Base-by-base conservation (phyloP, 2,113 vertebrate species). In the Plecotus auritus region DNA sequence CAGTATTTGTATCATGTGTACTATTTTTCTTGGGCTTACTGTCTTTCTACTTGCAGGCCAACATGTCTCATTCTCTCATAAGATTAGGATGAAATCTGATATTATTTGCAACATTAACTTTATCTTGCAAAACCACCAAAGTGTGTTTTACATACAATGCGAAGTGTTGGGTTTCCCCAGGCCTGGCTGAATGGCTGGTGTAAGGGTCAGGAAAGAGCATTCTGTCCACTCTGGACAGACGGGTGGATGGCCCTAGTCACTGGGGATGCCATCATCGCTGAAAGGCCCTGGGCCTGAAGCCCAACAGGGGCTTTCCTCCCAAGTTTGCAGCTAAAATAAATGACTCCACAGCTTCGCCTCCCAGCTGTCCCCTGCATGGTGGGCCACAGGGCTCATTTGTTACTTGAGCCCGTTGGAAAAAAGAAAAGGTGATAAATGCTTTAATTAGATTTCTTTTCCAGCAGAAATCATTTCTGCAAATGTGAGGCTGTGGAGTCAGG, bases 281-380 rank as follows among this genome's bases (percentile, higher is more conserved):
- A 61, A 95, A 95, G 90, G 78, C 85, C 92, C 64, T 95, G 98
- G 97, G 97, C 93, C 84, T 87, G 17, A 4, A 77, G 95, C 97
- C 97, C 93, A 97, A 90, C 72, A 95, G 98, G 83, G 97, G 95
- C 97, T 98, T 97, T 73, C 97, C 92, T 97, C 92, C 91, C 96
- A 96, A 96, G 81, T 95, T 97, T 93, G 87, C 95, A 96, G 97
- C 97, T 98, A 97, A 98, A 98, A 98, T 85, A 98, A 98, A 98
- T 97, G 96, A 85, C 95, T 98, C 95, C 96, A 90, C 86, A 64
- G 96, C 97, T 97, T 97, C 97, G 97, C 96, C 98, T 96, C 95
- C 80, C 95, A 98, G 98, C 92, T 93, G 97, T 98, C 98, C 98
- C 94, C 92, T 84, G 42, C 93, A 7, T 90, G 64, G 87, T 93